Conservation (phyloP, 1,140 invertebrate species). For the Protaetia brevitarsis region DNA sequence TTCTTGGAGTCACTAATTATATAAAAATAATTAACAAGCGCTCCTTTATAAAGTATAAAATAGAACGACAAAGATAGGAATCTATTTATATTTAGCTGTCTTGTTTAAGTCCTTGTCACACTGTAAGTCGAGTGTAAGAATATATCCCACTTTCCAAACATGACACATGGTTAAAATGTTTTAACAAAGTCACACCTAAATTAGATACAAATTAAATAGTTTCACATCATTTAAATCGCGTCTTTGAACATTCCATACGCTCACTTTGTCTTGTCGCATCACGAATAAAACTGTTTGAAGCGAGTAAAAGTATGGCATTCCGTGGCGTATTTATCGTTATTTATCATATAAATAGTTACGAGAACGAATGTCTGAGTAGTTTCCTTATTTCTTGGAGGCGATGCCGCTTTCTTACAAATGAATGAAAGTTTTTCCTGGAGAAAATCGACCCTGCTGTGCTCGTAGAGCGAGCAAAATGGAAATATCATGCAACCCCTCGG, state of each 20-base stretch:
- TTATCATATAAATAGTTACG: constrained; percentile 10
- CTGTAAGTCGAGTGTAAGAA: constrained; percentile 7
- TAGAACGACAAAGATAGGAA: background rate
- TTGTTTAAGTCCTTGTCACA: constrained; percentile 4
- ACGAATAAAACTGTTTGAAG: background rate
- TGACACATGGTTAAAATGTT: constrained; percentile 13
- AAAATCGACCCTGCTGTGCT: background rate
- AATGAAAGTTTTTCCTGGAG: background rate
- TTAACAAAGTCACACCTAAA: constrained; percentile 9
- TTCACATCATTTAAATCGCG: background rate
- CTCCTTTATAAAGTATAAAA: background rate
- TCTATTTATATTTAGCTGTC: constrained; percentile 6
- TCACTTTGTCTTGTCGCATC: background rate
- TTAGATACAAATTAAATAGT: constrained; percentile 16
- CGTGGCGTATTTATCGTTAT: background rate
- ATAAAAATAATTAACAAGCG: background rate
- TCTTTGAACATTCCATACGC: background rate
- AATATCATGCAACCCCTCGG: constrained; percentile 31
- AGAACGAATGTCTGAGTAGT: constrained; percentile 4
- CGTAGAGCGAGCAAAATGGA: constrained; percentile 27
- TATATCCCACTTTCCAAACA: background rate
- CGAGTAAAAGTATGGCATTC: background rate
- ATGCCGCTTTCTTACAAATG: constrained; percentile 17
- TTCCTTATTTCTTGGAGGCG: background rate
- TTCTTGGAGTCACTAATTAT: background rate